These are phyloP conservation scores for Hippoglossus stenolepis DNA, from an alignment of 2,113 vertebrate genomes.

Conservation along the genomic window DNA sequence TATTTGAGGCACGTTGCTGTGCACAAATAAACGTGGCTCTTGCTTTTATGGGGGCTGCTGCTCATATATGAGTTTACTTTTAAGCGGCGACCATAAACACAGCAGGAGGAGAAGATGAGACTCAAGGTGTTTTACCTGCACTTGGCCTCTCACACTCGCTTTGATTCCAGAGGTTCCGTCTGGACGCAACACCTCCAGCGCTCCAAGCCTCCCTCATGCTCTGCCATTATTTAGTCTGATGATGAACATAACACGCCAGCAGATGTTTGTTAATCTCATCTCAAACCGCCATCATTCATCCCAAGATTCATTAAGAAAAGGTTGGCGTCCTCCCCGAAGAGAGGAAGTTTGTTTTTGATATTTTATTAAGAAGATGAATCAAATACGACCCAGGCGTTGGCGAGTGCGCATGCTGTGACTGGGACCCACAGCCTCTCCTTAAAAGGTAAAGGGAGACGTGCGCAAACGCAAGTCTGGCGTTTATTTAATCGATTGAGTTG, in stretches of 20 bases:
- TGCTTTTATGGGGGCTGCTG: neutral
- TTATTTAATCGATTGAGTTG: slow-evolving; percentile 26
- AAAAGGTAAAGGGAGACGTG: slow-evolving; percentile 58
- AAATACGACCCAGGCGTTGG: slow-evolving; percentile 56
- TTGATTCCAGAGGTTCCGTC: slow-evolving; percentile 19
- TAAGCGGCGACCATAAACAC: neutral
- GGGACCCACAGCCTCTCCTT: slow-evolving; percentile 40
- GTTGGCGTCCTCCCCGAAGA: slow-evolving; percentile 63
- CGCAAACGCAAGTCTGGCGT: slow-evolving; percentile 45
- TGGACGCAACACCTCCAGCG: slow-evolving; percentile 40
- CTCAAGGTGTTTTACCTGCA: slow-evolving; percentile 40
- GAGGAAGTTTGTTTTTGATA: slow-evolving; percentile 64
- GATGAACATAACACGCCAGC: slow-evolving; percentile 57
- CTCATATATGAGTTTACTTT: neutral
- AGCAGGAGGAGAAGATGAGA: neutral
- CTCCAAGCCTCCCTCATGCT: slow-evolving; percentile 47
- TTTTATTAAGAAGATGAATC: slow-evolving; percentile 77
- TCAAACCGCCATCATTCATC: slow-evolving; percentile 66
- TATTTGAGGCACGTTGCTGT: neutral
- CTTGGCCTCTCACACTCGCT: slow-evolving; percentile 45
- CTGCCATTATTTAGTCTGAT: slow-evolving; percentile 58
- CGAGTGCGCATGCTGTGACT: slow-evolving; percentile 60
- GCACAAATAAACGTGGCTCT: neutral
- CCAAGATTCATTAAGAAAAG: slow-evolving; percentile 73
- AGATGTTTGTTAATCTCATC: slow-evolving; percentile 68